Conservation (phyloP, 2,888 invertebrate genomes). For the Mactromeris polynyma region DNA sequence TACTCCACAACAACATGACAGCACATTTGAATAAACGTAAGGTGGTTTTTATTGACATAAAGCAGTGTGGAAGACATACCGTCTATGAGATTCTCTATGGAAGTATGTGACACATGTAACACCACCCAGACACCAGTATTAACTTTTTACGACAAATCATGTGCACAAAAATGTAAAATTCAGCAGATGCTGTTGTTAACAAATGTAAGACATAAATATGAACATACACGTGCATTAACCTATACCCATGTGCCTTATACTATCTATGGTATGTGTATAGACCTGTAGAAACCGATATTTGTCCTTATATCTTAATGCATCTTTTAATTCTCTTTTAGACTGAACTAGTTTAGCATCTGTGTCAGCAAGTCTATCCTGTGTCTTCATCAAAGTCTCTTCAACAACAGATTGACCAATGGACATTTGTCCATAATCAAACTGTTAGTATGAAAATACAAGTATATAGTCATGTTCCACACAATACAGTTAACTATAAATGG, state of each 20-base stretch:
- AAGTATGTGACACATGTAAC: too few species aligned
- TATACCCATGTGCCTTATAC: not conserved
- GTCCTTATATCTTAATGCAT: slow-evolving; percentile 68
- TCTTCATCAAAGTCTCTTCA: slow-evolving; percentile 63
- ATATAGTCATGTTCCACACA: not conserved
- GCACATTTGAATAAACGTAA: too few species aligned
- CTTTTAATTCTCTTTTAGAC: slow-evolving; percentile 68
- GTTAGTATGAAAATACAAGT: not conserved
- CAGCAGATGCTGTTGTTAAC: too few species aligned
- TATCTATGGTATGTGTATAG: not conserved
- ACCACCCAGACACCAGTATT: too few species aligned
- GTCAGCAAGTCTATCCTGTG: slow-evolving; percentile 67
- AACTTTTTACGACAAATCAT: too few species aligned
- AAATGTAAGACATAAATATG: not conserved
- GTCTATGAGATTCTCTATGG: too few species aligned
- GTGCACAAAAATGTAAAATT: too few species aligned
- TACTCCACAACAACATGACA: too few species aligned
- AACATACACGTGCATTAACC: not conserved
- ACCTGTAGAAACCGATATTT: slow-evolving; percentile 71
- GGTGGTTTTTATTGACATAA: too few species aligned
- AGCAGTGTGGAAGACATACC: too few species aligned
- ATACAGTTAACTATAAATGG: too few species aligned
- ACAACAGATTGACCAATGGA: slow-evolving; percentile 65
- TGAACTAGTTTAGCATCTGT: slow-evolving; percentile 62
- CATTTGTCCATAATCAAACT: slow-evolving; percentile 71